Conservation (phyloP, 2,888 invertebrate genomes). For the Tuta absoluta region DNA sequence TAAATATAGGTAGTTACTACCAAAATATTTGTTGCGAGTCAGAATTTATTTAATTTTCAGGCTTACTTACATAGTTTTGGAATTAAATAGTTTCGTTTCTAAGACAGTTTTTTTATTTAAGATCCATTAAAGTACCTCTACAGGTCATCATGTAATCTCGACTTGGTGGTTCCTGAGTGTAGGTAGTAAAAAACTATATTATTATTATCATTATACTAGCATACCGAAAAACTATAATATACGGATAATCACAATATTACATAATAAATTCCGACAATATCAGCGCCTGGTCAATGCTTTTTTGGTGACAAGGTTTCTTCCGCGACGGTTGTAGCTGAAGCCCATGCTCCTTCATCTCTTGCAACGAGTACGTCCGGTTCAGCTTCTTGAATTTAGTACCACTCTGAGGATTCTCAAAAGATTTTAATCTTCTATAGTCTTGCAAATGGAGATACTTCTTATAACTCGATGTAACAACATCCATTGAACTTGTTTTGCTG, state of each 20-base stretch:
- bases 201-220: too few relatives aligned
- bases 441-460: constrained; percentile 52
- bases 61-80: too few relatives aligned
- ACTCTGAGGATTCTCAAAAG: constrained; percentile 45
- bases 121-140: too few relatives aligned
- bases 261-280: constrained; percentile 67
- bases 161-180: too few relatives aligned
- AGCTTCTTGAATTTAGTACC: constrained; percentile 49
- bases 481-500: constrained; percentile 23
- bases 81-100: too few relatives aligned
- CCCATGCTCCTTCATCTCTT: constrained; percentile 60
- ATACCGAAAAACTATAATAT: too few relatives aligned
- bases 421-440: constrained; percentile 62
- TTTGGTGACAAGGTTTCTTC: constrained; percentile 43
- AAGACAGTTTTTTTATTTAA: too few relatives aligned
- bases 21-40: too few relatives aligned
- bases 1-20: too few relatives aligned
- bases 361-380: constrained; percentile 56
- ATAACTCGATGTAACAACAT: constrained; percentile 33
- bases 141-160: too few relatives aligned
- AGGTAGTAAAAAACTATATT: too few relatives aligned
- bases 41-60: too few relatives aligned
- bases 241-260: constrained; percentile 45
- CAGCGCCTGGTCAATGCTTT: constrained; percentile 46
- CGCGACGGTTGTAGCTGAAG: constrained; percentile 45